phyloP scores from a whole-genome alignment of 2,113 vertebrate species.

The Orcinus orca region DNA sequence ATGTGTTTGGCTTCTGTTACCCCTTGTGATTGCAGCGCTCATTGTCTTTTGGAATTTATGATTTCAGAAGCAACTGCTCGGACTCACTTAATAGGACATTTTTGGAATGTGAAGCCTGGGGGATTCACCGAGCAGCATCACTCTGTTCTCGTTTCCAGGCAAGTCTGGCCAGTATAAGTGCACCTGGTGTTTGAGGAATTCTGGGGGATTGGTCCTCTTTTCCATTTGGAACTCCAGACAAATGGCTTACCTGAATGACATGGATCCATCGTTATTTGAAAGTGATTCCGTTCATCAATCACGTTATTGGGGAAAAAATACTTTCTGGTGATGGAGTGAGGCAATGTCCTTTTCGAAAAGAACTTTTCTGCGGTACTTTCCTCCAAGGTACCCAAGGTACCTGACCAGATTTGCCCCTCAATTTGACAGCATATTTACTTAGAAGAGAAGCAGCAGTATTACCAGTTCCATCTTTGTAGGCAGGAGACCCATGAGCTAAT shows the following conservation, averaged over 20 bases:
- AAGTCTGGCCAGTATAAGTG: background rate
- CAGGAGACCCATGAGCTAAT: background rate
- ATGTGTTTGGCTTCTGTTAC: constrained; percentile 88
- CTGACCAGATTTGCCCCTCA: background rate
- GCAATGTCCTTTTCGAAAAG: background rate
- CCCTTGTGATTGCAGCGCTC: constrained; percentile 82
- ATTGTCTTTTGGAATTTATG: constrained; percentile 85
- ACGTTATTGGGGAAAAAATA: constrained; percentile 11
- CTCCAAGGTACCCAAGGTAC: background rate
- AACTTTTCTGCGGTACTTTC: background rate
- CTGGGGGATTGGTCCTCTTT: background rate
- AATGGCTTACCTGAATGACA: constrained; percentile 38
- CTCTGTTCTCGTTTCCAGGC: background rate
- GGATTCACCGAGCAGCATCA: background rate
- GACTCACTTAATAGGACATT: constrained; percentile 53
- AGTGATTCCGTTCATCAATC: background rate
- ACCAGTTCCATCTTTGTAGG: background rate
- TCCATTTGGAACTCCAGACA: constrained; percentile 27
- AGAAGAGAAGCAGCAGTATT: background rate
- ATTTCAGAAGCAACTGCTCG: constrained; percentile 76
- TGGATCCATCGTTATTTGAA: background rate
- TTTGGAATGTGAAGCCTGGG: constrained; percentile 65
- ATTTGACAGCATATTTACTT: background rate
- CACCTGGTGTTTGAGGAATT: background rate
- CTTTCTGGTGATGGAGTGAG: background rate